Base-by-base conservation (phyloP, 2,797 vertebrate species). In the Sebastes cheni region DNA sequence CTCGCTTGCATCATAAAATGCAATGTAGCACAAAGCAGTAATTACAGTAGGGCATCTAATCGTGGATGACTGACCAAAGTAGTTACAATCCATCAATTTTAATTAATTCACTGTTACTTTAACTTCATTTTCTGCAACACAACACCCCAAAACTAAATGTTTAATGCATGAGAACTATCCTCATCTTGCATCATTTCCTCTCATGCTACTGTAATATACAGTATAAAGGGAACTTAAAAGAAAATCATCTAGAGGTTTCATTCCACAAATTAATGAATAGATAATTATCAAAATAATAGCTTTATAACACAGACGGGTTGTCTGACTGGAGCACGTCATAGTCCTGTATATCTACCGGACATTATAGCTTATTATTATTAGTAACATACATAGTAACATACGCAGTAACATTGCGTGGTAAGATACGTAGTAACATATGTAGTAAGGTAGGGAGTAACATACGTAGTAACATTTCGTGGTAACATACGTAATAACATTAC, bases 41-140 rank as follows among this genome's bases (percentile, higher is more conserved):
- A 87, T 83, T 76, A 70, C 34, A 85, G 60, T 7, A 27, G 36
- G 23, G 16, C 46, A 39, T 66, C 71, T 64, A 66, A 80, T 83
- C 66, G 65, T 56, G 68, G 75, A 50, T 77, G 72, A 72, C 34
- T 72, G 75, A 65, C 67, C 34, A 64, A 72, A 72, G 60, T 2
- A 55, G 67, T 67, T 39, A 55, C 39, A 66, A 78, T 82, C 67
- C 58, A 58, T 76, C 67, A 20, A n/a, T 27, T 77, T 67, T 65
- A 42, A 76, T 82, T 32, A 54, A 77, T 69, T 54, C 36, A 23
- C 39, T n/a, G 65, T 34, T 46, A 4, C 59, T 75, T 75, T 65
- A 32, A 74, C 39, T 65, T 55, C 7, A 74, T 66, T 81, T 75
- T 73, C 50, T 75, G n/a, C 52, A 69, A 52, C 50, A 23, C 54